Evolutionary conservation across 2,888 invertebrate species (phyloP).

Genomic region (Conops quadrifasciatus): DNA sequence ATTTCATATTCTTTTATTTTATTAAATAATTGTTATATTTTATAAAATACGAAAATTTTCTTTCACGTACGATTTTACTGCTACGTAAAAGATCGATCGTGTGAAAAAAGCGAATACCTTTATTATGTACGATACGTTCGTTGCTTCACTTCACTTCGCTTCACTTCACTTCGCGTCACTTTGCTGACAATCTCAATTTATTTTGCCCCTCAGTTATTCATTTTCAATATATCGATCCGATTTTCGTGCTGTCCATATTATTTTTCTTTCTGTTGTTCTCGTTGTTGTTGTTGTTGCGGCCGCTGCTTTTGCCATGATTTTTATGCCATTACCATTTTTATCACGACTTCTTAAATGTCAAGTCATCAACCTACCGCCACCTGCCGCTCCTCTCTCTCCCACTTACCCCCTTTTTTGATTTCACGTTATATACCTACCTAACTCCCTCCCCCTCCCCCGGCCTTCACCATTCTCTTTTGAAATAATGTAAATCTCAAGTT

Average conservation of each 20-base stretch:
- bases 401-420: background rate
- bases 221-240: constrained; percentile 32
- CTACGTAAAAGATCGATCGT: background rate
- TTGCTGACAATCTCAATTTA: background rate
- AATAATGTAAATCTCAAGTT: constrained; percentile 26
- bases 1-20: too few relatives aligned
- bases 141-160: background rate
- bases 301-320: background rate
- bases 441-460: background rate
- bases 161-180: too few relatives aligned
- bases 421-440: background rate
- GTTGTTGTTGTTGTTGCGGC: background rate
- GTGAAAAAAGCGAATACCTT: constrained; percentile 6
- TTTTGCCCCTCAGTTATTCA: constrained; percentile 11
- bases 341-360: too few relatives aligned
- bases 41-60: too few relatives aligned
- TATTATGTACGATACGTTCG: background rate
- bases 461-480: background rate
- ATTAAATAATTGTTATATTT: too few relatives aligned
- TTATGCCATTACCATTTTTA: background rate
- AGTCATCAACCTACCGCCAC: too few relatives aligned
- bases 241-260: background rate
- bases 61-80: background rate
- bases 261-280: background rate
- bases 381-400: background rate